phyloP scores from a whole-genome alignment of 2,888 invertebrate species.

The Lepidocyrtoides sp. region DNA sequence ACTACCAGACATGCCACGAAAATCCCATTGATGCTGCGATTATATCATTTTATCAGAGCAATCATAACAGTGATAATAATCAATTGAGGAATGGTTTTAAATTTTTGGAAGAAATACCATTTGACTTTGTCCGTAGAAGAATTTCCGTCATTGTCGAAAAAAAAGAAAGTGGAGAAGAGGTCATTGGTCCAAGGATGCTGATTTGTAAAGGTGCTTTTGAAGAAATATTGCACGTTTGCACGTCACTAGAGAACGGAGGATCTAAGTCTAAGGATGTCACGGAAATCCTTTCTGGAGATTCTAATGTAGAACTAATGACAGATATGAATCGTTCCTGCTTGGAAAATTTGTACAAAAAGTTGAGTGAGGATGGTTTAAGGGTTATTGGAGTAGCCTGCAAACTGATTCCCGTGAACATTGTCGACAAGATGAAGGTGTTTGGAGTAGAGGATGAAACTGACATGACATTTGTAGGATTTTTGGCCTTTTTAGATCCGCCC shows the following conservation, averaged over 20 bases:
- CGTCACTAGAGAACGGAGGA: conserved; percentile 26
- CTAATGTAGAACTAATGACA: too few relatives aligned
- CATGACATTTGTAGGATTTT: conserved; percentile 69
- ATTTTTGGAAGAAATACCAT: conserved; percentile 80
- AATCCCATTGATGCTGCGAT: conserved; percentile 79
- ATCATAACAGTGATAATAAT: too few relatives aligned
- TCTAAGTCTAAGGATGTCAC: too few relatives aligned
- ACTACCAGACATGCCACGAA: conserved; percentile 68
- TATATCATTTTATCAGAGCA: too few relatives aligned
- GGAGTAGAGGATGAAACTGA: conserved; percentile 63
- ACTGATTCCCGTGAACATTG: background rate
- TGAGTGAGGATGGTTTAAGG: conserved; percentile 72
- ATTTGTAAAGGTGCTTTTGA: conserved; percentile 80
- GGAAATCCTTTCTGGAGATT: too few relatives aligned
- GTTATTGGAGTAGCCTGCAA: conserved; percentile 76
- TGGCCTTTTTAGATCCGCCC: conserved; percentile 78
- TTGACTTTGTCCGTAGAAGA: conserved; percentile 77
- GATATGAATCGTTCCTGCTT: too few relatives aligned
- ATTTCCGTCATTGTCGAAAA: conserved; percentile 69
- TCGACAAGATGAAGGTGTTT: too few relatives aligned
- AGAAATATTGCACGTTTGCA: conserved; percentile 70
- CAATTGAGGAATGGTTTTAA: too few relatives aligned
- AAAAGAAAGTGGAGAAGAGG: too few relatives aligned
- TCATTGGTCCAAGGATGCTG: conserved; percentile 14
- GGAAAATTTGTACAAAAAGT: conserved; percentile 51